These are phyloP conservation scores for Rotaria macrura DNA, from an alignment of 2,888 invertebrate genomes.

Conservation along the genomic window DNA sequence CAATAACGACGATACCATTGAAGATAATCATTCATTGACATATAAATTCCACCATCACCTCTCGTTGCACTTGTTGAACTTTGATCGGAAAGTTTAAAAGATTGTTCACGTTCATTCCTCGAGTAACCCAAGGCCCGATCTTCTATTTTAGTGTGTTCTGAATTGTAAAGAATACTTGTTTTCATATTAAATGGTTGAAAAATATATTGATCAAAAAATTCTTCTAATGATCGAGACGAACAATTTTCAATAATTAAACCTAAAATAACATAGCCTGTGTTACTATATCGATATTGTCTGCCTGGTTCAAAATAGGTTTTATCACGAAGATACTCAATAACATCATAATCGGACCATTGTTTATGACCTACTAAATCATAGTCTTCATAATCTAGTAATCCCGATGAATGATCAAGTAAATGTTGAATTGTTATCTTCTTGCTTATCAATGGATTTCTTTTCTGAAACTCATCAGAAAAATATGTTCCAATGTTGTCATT, in stretches of 20 bases:
- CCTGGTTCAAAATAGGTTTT: background rate
- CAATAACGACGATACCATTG: background rate
- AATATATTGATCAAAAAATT: background rate
- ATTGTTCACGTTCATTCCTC: background rate
- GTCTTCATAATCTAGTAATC: background rate
- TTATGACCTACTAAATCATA: no score
- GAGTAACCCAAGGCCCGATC: background rate
- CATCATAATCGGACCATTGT: background rate
- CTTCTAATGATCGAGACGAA: background rate
- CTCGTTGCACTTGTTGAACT: background rate
- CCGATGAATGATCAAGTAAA: background rate
- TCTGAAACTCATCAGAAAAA: background rate
- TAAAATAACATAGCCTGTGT: background rate
- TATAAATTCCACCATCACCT: constrained; percentile 17
- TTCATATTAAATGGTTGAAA: background rate
- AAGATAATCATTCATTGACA: background rate
- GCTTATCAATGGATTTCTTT: background rate
- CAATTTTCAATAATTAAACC: background rate
- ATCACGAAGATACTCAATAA: background rate
- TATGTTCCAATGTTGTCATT: background rate
- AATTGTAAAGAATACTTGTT: background rate
- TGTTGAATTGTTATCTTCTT: background rate
- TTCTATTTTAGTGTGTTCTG: background rate
- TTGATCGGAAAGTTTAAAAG: background rate
- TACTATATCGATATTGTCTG: background rate